Percentiles rank a stretch among this genome's conserved stretches.
phyloP scores from a whole-genome alignment of 2,888 invertebrate genomes.

The Folsomia manolachei region DNA sequence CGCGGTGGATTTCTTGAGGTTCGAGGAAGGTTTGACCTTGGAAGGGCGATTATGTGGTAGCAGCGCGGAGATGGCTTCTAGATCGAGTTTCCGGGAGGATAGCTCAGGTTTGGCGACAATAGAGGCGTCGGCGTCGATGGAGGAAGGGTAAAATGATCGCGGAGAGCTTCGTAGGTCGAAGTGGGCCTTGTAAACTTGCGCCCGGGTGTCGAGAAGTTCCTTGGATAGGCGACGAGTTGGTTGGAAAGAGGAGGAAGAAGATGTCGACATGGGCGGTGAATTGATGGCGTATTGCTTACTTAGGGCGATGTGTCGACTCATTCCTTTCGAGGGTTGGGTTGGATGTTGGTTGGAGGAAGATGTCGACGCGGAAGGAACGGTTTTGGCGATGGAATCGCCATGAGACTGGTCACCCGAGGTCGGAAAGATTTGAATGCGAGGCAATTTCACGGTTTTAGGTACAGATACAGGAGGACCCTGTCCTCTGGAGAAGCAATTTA shows the following conservation, averaged over 20 bases:
- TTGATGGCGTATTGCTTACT: background rate
- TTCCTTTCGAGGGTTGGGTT: slow-evolving; percentile 6
- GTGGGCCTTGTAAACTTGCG: too few species aligned
- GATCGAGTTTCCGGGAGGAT: background rate
- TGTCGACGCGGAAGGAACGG: background rate
- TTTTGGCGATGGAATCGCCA: background rate
- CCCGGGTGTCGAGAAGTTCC: slow-evolving; percentile 26
- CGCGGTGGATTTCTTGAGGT: background rate
- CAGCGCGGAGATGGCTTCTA: slow-evolving; percentile 6
- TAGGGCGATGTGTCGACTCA: slow-evolving; percentile 9
- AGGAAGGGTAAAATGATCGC: slow-evolving; percentile 28
- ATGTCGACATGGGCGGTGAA: background rate
- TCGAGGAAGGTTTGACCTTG: background rate
- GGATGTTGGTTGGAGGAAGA: too few species aligned
- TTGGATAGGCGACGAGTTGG: background rate
- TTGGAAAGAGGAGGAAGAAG: background rate
- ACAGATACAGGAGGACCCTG: background rate
- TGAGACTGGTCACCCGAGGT: too few species aligned
- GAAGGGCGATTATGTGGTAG: background rate
- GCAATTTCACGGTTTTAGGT: background rate
- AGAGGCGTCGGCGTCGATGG: background rate
- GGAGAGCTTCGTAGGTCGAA: slow-evolving; percentile 31
- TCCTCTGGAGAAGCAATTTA: too few species aligned
- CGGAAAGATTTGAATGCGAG: background rate
- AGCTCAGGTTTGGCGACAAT: background rate